Base-by-base conservation (phyloP, 2,888 invertebrate genomes). In the Dione vanillae region DNA sequence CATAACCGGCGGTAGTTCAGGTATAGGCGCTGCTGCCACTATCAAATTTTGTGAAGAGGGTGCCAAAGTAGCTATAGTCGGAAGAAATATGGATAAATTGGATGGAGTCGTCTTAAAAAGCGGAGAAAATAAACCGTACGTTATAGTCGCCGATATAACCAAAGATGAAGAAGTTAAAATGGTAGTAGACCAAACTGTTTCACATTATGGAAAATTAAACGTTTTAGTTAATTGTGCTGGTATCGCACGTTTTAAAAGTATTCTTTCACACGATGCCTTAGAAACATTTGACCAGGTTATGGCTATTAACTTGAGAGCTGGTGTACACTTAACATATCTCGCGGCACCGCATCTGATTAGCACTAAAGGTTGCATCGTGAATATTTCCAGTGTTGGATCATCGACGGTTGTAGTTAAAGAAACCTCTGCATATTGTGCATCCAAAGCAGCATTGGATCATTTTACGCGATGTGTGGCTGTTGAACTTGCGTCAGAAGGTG, bases 381-480 rank as follows among this genome's bases (percentile, higher is more conserved):
- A 82, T 49, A 77, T 79, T 41, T 79, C 79, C 0, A 78, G 79
- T 52, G 59, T 77, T 10, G 72, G 43, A 16, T 74, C 75, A 67
- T 70, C 72, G 8, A 64, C 61, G n/a, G 10, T 62, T 1, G 7
- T 67, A 27, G 12, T 16, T 40, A 59, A 41, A 19, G 47, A 68
- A 27, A 45, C 70, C 70, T 12, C 79, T 78, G 65, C 69, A 67
- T 54, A 69, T 73, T 11, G 72, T 74, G 7, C 66, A 12, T 72
- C 69, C 16, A 81, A 81, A 70, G 80, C 78, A 10, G 79, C 96
- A 2, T 79, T 96, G 19, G 96, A 97, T 85, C 96, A 96, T 80
- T 94, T 97, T 74, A 96, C 97, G 0, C 89, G 94, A 75, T 95
- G 96, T 79, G 86, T 94, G 9, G 96, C 97, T 8, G 83, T 96